Percentiles rank a stretch among this genome's conserved stretches.
Evolutionary conservation across 2,888 invertebrate genomes (phyloP).

Genomic region (Tryphoninae sp.): DNA sequence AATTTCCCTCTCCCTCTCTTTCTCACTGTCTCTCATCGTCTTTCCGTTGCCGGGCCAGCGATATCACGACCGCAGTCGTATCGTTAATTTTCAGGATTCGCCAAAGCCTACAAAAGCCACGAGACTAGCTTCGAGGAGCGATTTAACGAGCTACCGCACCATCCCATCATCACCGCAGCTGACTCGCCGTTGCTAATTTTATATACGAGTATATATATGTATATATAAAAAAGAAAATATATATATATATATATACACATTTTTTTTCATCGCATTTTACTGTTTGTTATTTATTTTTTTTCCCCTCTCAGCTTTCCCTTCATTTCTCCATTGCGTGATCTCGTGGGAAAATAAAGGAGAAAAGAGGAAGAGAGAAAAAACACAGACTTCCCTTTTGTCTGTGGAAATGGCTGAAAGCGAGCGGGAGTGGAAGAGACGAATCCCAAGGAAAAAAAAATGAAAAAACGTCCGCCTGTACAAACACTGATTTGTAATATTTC

Average conservation of each 20-base stretch:
- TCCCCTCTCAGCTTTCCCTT: not conserved
- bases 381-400: constrained; percentile 42
- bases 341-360: constrained; percentile 28
- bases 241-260: not conserved
- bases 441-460: constrained; percentile 9
- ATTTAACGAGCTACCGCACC: constrained; percentile 47
- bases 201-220: no score
- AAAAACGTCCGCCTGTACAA: constrained; percentile 26
- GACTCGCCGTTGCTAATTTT: constrained; percentile 29
- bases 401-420: constrained; percentile 51
- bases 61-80: constrained; percentile 27
- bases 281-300: constrained; percentile 3
- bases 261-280: constrained; percentile 12
- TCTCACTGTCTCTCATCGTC: not conserved
- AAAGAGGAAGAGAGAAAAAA: not conserved
- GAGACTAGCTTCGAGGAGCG: constrained; percentile 55
- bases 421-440: constrained; percentile 30
- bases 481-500: constrained; percentile 34
- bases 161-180: constrained; percentile 27
- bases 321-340: constrained; percentile 33
- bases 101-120: constrained; percentile 16
- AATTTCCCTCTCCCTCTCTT: not conserved
- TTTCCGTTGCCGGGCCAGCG: constrained; percentile 1
- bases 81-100: constrained; percentile 55
- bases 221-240: no score